Evolutionary conservation across 2,888 invertebrate species (phyloP).

Genomic region (Acrobeloides nanus): DNA sequence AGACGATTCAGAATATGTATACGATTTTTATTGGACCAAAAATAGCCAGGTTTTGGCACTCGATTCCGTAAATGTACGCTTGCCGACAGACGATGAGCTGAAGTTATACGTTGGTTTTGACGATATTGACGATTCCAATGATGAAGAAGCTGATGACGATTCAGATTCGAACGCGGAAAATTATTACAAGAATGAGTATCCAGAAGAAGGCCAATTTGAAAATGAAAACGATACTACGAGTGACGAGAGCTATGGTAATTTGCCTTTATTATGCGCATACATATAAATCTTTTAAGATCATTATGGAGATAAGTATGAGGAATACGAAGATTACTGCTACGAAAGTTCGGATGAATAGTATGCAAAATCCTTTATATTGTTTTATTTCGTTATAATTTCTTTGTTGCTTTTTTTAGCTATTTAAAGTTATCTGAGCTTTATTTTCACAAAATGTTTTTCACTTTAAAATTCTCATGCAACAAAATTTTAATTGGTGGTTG

Average conservation of each 20-base stretch:
- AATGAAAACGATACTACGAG: slow-evolving; percentile 32
- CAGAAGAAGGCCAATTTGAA: slow-evolving; percentile 47
- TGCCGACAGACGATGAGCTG: slow-evolving; percentile 29
- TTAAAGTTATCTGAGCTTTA: neutral
- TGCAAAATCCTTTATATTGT: too few species aligned
- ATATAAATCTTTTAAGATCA: slow-evolving; percentile 21
- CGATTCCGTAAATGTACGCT: slow-evolving; percentile 17
- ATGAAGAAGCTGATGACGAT: slow-evolving; percentile 36
- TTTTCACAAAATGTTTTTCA: neutral
- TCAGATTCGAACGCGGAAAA: slow-evolving; percentile 51
- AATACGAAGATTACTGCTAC: slow-evolving; percentile 15
- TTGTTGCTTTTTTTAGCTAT: too few species aligned
- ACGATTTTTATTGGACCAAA: slow-evolving; percentile 36
- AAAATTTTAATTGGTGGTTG: slow-evolving; percentile 2
- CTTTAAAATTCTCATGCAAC: slow-evolving; percentile 2
- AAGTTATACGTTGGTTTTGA: slow-evolving; percentile 21
- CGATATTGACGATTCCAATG: slow-evolving; percentile 23
- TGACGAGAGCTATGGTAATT: slow-evolving; percentile 18
- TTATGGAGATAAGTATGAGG: slow-evolving; percentile 25
- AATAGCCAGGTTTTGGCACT: neutral
- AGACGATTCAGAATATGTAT: slow-evolving; percentile 32
- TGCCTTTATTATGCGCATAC: neutral
- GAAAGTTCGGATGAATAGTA: slow-evolving; percentile 9
- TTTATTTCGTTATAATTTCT: too few species aligned
- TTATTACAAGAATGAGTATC: slow-evolving; percentile 51